Base-by-base conservation (phyloP, 2,113 vertebrate species). In the Colistium nudipinnis region DNA sequence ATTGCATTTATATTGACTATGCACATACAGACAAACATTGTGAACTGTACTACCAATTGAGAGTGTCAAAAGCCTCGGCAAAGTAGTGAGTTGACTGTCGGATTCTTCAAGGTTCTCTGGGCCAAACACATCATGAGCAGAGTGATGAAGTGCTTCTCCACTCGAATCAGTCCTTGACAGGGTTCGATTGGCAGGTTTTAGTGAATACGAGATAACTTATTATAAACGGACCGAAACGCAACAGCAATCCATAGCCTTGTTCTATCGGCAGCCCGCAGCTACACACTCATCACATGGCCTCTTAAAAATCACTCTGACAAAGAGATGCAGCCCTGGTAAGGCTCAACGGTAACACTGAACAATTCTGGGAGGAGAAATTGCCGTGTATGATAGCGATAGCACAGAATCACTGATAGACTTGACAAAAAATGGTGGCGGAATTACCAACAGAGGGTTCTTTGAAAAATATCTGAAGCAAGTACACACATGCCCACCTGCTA, bases 141-240 rank as follows among this genome's bases (percentile, higher is more conserved):
- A 64, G 60, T 17, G 70, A 68, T 30, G 62, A 49, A 57, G 41
- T 52, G 27, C 7, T 1, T 4, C 4, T 53, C 71, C 36, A 67
- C 81, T 79, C 66, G 30, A 76, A 54, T 19, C 11, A 6, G 44
- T 68, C 77, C 67, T 86, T 81, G 53, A 74, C 16, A 87, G 74
- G 59, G 63, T 78, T 78, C 6, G 47, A 64, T 64, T 56, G 55
- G 27, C 19, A 67, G 49, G 33, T 70, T 73, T 62, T 14, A 74
- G 57, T 36, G 69, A 82, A 76, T 67, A 25, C 27, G 44, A 73
- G 71, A 81, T 63, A 52, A 25, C 55, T 65, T 62, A 59, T 77
- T 79, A 74, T 62, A 49, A 43, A 66, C 63, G 48, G 71, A 67
- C 19, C 19, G 60, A 43, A 69, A 57, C 0, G 14, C 27, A 53